Conservation (phyloP, 2,797 vertebrate genomes). For the Chloroceryle inda region DNA sequence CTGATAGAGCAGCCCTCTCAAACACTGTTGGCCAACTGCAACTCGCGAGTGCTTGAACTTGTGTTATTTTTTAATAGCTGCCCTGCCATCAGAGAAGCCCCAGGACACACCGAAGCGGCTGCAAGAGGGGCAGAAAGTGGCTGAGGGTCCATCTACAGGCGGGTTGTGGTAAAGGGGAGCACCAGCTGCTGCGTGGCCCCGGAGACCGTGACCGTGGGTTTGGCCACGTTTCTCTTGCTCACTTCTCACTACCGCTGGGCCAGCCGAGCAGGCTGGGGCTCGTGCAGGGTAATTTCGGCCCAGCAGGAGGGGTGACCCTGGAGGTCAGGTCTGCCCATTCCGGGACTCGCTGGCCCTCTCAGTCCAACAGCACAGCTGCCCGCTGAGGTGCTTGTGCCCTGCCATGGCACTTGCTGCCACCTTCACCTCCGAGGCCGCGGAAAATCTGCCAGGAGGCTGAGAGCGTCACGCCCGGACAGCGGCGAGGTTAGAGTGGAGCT, state of each 20-base stretch:
- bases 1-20: background rate
- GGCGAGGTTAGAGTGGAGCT: too few relatives aligned
- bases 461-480: rapidly evolving
- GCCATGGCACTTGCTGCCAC: rapidly evolving
- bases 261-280: rapidly evolving
- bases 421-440: rapidly evolving
- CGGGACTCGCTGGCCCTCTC: rapidly evolving
- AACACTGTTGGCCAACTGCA: background rate
- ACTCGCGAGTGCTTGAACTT: rapidly evolving
- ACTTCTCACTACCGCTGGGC: rapidly evolving
- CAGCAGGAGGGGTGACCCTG: rapidly evolving
- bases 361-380: too few relatives aligned
- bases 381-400: background rate
- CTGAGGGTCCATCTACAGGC: background rate
- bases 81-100: background rate
- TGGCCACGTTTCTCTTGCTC: rapidly evolving
- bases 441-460: rapidly evolving
- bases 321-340: rapidly evolving
- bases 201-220: rapidly evolving
- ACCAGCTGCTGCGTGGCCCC: rapidly evolving
- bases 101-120: rapidly evolving
- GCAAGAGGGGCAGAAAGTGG: rapidly evolving
- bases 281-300: rapidly evolving
- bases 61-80: background rate
- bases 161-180: rapidly evolving